Evolutionary conservation across 2,113 vertebrate genomes (phyloP).

Genomic region (Crocuta crocuta): DNA sequence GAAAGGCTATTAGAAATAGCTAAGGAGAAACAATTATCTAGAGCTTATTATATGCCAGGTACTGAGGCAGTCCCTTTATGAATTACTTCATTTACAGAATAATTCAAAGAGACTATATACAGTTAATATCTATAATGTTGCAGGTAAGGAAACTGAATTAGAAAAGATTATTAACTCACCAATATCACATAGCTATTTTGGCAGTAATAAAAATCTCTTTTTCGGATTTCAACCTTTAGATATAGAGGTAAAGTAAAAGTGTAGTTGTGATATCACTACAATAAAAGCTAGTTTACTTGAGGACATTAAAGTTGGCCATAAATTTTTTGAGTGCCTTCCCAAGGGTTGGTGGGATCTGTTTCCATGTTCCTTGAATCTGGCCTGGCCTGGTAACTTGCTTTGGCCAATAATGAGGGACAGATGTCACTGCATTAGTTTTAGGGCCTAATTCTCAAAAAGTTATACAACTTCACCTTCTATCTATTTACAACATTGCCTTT

Average conservation of each 20-base stretch:
- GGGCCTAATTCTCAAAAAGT: not conserved
- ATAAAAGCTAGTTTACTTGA: not conserved
- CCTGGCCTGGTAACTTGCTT: not conserved
- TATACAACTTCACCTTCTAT: not conserved
- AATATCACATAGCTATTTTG: not conserved
- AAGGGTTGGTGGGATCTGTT: not conserved
- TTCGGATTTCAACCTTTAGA: not conserved
- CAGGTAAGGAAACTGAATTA: not conserved
- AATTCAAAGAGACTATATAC: not conserved
- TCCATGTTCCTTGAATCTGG: not conserved
- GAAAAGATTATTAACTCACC: not conserved
- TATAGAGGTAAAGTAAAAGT: not conserved
- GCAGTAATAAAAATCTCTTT: not conserved
- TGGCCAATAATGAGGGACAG: rapidly evolving
- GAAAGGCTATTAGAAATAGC: not conserved
- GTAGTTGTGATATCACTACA: not conserved
- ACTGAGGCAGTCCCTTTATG: not conserved
- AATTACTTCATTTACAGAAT: not conserved
- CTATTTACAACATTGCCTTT: not conserved
- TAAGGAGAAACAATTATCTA: not conserved
- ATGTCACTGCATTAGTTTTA: not conserved
- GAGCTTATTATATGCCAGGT: not conserved
- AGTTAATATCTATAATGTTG: not conserved
- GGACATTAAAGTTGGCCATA: not conserved
- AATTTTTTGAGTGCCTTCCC: not conserved